Evolutionary conservation across 2,797 vertebrate genomes (phyloP).

Genomic region (Ctenosaura bakeri): DNA sequence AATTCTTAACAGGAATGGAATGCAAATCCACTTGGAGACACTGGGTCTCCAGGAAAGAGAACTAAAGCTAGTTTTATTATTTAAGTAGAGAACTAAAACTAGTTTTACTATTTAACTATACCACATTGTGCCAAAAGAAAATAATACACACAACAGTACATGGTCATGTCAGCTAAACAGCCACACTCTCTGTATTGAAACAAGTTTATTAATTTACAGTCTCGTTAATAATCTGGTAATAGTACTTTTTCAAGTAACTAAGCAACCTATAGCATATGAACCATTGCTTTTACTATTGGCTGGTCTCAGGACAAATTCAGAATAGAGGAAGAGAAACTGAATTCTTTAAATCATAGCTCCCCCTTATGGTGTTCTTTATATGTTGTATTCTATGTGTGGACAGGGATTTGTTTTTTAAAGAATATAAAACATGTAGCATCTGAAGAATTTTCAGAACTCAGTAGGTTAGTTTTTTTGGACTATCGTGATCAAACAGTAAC

Average conservation of each 20-base stretch:
- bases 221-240: slow-evolving; percentile 39
- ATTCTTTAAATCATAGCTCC: slow-evolving; percentile 47
- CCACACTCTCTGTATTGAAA: slow-evolving; percentile 44
- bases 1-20: background rate
- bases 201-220: slow-evolving; percentile 55
- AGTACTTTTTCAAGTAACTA: slow-evolving; percentile 42
- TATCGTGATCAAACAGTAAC: background rate
- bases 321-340: fast-evolving
- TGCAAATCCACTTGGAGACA: background rate
- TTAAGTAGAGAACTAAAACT: background rate
- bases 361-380: slow-evolving; percentile 24
- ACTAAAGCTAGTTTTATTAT: background rate
- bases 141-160: slow-evolving; percentile 32
- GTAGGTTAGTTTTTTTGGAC: background rate
- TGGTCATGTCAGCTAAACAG: slow-evolving; percentile 16
- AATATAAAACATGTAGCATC: no score
- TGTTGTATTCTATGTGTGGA: background rate
- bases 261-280: slow-evolving; percentile 44
- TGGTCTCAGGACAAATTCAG: background rate
- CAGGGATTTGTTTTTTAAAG: background rate
- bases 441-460: background rate
- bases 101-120: background rate
- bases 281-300: background rate
- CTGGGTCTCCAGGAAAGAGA: background rate
- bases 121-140: background rate